phyloP scores from a whole-genome alignment of 2,888 invertebrate genomes.

The Branchellion lobata region DNA sequence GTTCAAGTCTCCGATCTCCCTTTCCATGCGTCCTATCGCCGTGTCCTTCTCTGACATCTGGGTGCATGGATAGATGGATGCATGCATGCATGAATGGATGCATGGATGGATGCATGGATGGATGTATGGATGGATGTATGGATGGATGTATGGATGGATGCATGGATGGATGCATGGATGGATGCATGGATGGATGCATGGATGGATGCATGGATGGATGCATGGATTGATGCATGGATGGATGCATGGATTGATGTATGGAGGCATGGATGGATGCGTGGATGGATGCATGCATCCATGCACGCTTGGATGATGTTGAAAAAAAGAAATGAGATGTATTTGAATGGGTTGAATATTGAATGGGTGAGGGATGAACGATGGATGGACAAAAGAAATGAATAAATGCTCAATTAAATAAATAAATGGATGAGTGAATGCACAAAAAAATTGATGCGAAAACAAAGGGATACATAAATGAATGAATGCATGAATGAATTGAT shows the following conservation, averaged over 20 bases:
- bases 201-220: not conserved
- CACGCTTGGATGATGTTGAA: no score
- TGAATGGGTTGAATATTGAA: no score
- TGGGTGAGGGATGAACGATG: no score
- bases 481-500: not conserved
- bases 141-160: no score
- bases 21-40: slow-evolving; percentile 1
- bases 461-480: slow-evolving; percentile 6
- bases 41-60: slow-evolving; percentile 11
- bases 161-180: not conserved
- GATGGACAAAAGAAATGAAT: no score
- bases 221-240: not conserved
- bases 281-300: not conserved
- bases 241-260: no score
- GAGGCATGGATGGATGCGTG: no score
- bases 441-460: no score
- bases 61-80: not conserved
- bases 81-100: not conserved
- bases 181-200: not conserved
- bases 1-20: slow-evolving; percentile 35
- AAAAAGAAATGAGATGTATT: no score
- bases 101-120: not conserved
- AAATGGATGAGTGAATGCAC: no score
- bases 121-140: no score
- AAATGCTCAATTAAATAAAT: no score